Conservation (phyloP, 2,888 invertebrate species). For the Margaritifera margaritifera region DNA sequence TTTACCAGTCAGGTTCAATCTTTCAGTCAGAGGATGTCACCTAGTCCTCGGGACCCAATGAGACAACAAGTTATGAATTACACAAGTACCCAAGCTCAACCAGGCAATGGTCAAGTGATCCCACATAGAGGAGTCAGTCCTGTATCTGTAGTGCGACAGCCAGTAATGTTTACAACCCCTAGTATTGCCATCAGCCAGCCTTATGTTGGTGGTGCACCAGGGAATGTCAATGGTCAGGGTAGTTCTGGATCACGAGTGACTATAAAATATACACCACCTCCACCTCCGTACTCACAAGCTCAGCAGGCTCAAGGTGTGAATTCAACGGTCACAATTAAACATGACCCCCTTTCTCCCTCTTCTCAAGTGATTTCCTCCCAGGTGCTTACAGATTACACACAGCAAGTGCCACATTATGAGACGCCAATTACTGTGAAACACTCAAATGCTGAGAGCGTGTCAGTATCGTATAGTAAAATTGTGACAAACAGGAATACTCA, state of each 20-base stretch:
- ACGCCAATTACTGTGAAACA: constrained; percentile 9
- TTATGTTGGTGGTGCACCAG: too few relatives aligned
- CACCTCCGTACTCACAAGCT: constrained; percentile 36
- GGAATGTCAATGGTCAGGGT: constrained; percentile 4
- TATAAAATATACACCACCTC: constrained; percentile 34
- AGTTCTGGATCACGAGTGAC: constrained; percentile 30
- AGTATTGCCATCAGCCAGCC: too few relatives aligned
- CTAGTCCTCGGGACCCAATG: constrained; percentile 12
- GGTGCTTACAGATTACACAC: constrained; percentile 1
- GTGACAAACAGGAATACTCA: constrained; percentile 21
- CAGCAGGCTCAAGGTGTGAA: constrained; percentile 13
- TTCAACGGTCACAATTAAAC: constrained; percentile 1
- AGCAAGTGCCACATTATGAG: constrained; percentile 7
- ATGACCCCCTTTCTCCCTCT: constrained; percentile 1
- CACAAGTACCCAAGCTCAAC: constrained; percentile 14
- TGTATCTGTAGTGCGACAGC: constrained; percentile 83
- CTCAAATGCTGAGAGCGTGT: constrained; percentile 14
- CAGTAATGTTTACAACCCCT: constrained; percentile 67
- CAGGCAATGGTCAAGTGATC: constrained; percentile 49
- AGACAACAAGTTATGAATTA: constrained; percentile 29
- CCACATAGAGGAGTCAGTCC: constrained; percentile 81
- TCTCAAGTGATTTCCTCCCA: constrained; percentile 1
- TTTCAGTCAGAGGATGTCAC: constrained; percentile 12
- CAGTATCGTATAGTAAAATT: constrained; percentile 18
- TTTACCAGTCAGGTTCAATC: constrained; percentile 16